Percentiles rank a stretch among this genome's conserved stretches.
Evolutionary conservation across 2,797 vertebrate species (phyloP).

Genomic region (Enteromius trimaculatus): DNA sequence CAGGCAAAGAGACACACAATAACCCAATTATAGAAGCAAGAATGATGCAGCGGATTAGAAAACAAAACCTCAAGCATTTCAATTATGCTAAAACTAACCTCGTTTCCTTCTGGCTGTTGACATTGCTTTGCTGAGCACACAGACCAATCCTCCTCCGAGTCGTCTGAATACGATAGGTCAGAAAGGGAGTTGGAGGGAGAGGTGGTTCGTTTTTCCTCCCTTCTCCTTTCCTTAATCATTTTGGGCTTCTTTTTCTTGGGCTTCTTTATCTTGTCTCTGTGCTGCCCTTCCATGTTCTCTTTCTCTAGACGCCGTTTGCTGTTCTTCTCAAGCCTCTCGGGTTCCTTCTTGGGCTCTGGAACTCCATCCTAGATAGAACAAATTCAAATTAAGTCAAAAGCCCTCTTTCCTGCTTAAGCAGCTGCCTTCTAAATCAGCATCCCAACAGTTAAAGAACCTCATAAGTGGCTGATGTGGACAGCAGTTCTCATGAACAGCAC

Average conservation of each 20-base stretch:
- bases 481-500: not conserved
- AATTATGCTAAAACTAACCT: conserved; percentile 77
- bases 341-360: conserved; percentile 80
- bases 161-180: conserved; percentile 85
- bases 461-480: not conserved
- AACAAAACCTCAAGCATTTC: not conserved
- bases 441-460: not conserved
- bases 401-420: not conserved
- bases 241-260: conserved; percentile 89
- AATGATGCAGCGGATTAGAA: not conserved
- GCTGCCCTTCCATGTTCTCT: conserved; percentile 73
- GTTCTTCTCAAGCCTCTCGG: conserved; percentile 79
- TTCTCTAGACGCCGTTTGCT: conserved; percentile 89
- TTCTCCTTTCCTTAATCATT: conserved; percentile 78
- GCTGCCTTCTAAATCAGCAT: not conserved
- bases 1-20: not conserved
- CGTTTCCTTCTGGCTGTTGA: conserved; percentile 94
- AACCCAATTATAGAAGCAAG: not conserved
- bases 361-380: conserved; percentile 74
- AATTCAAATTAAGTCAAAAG: not conserved
- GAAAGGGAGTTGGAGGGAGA: conserved; percentile 78
- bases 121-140: conserved; percentile 93
- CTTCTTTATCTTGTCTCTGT: conserved; percentile 79
- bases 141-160: conserved; percentile 94
- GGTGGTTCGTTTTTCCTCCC: conserved; percentile 76